Evolutionary conservation across 2,113 vertebrate genomes (phyloP), one percentile per base, ranked within the genome.

Genomic region (Oreochromis tanganicae): DNA sequence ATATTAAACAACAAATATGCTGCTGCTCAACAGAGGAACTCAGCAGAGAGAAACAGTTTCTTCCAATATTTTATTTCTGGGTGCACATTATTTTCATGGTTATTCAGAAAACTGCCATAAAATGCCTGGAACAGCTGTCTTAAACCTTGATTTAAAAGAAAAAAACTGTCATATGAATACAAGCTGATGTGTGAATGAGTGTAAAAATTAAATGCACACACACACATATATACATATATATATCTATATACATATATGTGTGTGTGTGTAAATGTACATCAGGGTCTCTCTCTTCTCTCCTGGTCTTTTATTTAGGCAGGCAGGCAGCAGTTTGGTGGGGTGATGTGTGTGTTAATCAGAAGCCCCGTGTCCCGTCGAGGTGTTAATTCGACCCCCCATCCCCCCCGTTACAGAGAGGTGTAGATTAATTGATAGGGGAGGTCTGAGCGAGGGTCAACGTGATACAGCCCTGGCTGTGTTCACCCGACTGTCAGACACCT

Each of bases 341-440:
- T 97, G 97, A 97, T 96, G 97, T 97, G 97, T 97, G 97, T 96
- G 95, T 97, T 99, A 99, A 98, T 98, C 97, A 98, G 97, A 94
- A 95, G 95, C 96, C 97, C 96, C 94, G 92, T 96, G 96, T 97
- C 97, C 97, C 95, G 96, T 96, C 92, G 97, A 97, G 96, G 97
- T 97, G 97, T 97, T 99, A 98, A 98, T 98, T 98, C 97, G 96
- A 96, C 96, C 97, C 96, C 87, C 96, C 97, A 97, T 96, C 97
- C 97, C 97, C 96, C 87, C 96, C 96, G 97, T 96, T 97, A 97
- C 97, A 97, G 93, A 97, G 98, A 98, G 98, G 97, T 98, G 98
- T 97, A 99, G 98, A 99, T 99, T 98, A 99, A 98, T 97, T 97
- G 98, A 99, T 99, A 99, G 98, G 97, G 97, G 96, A 97, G 97